Base-by-base conservation (phyloP, 2,797 vertebrate genomes). In the Rhodeus uyekii region DNA sequence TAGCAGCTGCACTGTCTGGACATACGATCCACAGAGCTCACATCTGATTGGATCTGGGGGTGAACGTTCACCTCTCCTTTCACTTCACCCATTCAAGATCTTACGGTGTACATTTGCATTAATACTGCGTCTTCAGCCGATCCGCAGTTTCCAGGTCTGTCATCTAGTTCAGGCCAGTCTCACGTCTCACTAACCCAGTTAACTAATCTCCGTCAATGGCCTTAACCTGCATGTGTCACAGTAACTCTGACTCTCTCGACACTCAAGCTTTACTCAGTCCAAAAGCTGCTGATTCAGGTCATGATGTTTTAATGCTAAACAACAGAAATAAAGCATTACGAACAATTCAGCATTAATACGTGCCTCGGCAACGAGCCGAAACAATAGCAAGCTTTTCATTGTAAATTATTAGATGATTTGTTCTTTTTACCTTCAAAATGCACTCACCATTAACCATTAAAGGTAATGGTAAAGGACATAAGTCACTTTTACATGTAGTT, bases 151-250 rank as follows among this genome's bases (percentile, higher is more conserved):
- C 24, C 3, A n/a, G 50, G 22, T 53, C 50, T n/a, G 50, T n/a
- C 19, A n/a, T 53, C 50, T 53, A 27, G 83, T 75, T 32, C 55
- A 64, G 74, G 79, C 44, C 60, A 69, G 61, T 79, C 71, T 67
- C 58, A 27, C 64, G 73, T 55, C 67, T 77, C 74, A 67, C 44
- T 85, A 87, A 88, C 86, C 86, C 85, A 82, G 48, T 81, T 84
- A 80, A 18, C 81, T 87, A 87, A 87, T 83, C 86, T 74, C 76
- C 32, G 3, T 38, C 80, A n/a, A 80, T 14, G 5, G 63, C 73
- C 19, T 68, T 71, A 65, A 76, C 74, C 18, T 69, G 29, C 14
- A 10, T 29, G 68, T 22, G 42, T 71, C 69, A 2, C 42, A 50
- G 42, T 22, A n/a, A 34, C 29, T 32, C 4, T 63, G 34, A 12